Evolutionary conservation across 2,888 invertebrate species (phyloP).

Genomic region (Therioaphis trifolii): DNA sequence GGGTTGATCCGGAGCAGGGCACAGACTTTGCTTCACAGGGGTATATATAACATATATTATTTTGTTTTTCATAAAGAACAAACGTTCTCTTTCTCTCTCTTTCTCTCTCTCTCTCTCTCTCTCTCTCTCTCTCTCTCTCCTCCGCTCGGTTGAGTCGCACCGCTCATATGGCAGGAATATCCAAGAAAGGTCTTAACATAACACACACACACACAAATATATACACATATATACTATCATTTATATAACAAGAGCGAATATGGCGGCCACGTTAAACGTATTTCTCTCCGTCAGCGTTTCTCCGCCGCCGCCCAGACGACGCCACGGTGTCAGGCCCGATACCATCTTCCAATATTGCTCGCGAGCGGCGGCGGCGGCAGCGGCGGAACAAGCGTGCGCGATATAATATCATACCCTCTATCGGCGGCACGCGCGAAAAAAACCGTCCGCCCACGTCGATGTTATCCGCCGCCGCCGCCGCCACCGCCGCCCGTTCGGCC

Average conservation of each 20-base stretch:
- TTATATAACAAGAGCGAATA: background rate
- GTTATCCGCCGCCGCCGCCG: too few species aligned
- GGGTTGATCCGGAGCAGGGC: too few species aligned
- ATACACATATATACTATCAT: too few species aligned
- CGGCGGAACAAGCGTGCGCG: background rate
- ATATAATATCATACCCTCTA: background rate
- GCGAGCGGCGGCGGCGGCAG: background rate
- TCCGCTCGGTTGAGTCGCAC: too few species aligned
- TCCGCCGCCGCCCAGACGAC: background rate
- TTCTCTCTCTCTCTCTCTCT: too few species aligned
- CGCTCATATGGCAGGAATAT: background rate
- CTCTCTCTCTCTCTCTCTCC: too few species aligned
- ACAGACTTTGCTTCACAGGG: too few species aligned
- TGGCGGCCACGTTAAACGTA: background rate
- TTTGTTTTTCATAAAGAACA: too few species aligned
- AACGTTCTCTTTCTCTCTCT: too few species aligned
- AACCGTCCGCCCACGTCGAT: too few species aligned
- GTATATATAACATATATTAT: too few species aligned
- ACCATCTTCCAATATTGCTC: slow-evolving; percentile 37
- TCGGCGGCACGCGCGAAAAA: background rate
- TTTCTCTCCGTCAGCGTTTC: slow-evolving; percentile 1
- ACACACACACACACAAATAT: too few species aligned
- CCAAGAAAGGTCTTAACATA: background rate
- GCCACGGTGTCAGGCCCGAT: slow-evolving; percentile 22
- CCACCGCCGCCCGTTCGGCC: background rate